phyloP scores from a whole-genome alignment of 2,797 vertebrate species.

The Sebastiscus tertius region DNA sequence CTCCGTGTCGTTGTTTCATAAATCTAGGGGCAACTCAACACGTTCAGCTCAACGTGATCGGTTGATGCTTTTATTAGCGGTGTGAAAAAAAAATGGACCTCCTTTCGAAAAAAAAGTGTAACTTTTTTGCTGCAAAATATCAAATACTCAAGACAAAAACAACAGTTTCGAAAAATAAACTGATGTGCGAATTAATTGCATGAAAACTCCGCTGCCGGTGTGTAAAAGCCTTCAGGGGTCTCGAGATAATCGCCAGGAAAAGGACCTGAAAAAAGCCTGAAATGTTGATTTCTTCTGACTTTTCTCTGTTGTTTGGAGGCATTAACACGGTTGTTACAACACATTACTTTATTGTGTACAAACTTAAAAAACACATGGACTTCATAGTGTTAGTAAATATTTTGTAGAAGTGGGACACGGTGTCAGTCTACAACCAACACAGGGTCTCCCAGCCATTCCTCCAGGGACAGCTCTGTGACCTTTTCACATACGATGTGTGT shows the following conservation, averaged over 20 bases:
- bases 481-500: conserved; percentile 69
- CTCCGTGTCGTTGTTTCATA: too few species aligned
- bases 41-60: too few species aligned
- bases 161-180: neutral
- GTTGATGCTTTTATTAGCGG: too few species aligned
- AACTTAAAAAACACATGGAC: neutral
- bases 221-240: too few species aligned
- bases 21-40: too few species aligned
- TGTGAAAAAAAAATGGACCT: too few species aligned
- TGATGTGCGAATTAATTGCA: too few species aligned
- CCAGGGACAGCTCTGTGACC: conserved; percentile 66
- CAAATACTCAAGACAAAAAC: neutral
- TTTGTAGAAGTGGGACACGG: conserved; percentile 15
- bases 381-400: neutral
- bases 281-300: neutral
- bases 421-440: conserved; percentile 45
- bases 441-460: conserved; percentile 51
- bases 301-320: neutral
- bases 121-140: too few species aligned
- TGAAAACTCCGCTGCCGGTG: too few species aligned
- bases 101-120: too few species aligned
- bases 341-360: neutral
- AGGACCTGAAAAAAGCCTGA: neutral
- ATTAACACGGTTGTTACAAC: neutral
- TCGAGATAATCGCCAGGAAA: neutral